Evolutionary conservation across 2,113 vertebrate species (phyloP).

Genomic region (Rhinolophus ferrumequinum): DNA sequence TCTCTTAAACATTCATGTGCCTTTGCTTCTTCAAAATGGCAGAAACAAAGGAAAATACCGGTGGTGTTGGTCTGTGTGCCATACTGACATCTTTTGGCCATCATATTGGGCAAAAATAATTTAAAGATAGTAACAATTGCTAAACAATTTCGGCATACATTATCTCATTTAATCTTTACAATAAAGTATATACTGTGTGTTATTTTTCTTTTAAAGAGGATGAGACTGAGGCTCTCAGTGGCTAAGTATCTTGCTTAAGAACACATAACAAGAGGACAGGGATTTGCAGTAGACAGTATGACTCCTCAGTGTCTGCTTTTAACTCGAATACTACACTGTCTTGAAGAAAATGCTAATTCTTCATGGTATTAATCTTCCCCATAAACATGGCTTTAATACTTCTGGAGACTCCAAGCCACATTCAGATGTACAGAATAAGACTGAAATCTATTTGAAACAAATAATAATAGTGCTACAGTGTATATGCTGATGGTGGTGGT

Average conservation of each 20-base stretch:
- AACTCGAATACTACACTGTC: background rate
- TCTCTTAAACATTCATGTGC: background rate
- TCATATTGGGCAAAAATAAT: background rate
- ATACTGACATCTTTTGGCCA: background rate
- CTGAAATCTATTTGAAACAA: background rate
- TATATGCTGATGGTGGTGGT: background rate
- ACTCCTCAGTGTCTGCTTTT: background rate
- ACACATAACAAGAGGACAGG: background rate
- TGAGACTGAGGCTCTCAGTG: background rate
- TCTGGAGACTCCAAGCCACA: background rate
- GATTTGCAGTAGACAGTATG: background rate
- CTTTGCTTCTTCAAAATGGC: background rate
- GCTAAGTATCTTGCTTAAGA: background rate
- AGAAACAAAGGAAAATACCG: background rate
- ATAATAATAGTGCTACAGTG: background rate
- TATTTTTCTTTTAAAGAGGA: background rate
- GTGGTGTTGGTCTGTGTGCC: background rate
- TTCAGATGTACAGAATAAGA: background rate
- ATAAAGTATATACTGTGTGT: background rate
- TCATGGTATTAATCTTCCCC: background rate
- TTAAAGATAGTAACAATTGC: background rate
- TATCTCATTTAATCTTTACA: background rate
- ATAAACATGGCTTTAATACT: background rate
- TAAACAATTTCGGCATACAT: background rate
- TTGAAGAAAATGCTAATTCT: background rate